A percentile compares a stretch with the other conserved stretches of the same genome.
phyloP scores from a whole-genome alignment of 2,797 vertebrate species.

The Enteromius viviparus region DNA sequence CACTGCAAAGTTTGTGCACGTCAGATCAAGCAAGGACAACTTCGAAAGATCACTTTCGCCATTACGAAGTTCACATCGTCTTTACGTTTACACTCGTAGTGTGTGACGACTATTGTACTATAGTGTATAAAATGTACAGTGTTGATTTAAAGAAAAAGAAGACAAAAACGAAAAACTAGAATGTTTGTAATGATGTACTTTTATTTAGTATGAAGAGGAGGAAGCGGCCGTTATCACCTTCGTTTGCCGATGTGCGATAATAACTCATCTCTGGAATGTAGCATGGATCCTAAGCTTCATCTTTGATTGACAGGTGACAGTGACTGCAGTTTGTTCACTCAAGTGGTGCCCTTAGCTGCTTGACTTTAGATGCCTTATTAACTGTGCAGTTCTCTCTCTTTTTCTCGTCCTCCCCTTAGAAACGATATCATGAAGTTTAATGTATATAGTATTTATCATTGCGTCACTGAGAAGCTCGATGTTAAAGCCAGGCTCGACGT shows the following conservation, averaged over 20 bases:
- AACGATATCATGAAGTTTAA: constrained; percentile 70
- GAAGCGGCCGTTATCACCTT: constrained; percentile 51
- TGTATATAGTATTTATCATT: constrained; percentile 80
- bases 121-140: constrained; percentile 85
- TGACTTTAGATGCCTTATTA: constrained; percentile 84
- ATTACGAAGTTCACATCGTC: constrained; percentile 3
- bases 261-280: constrained; percentile 79
- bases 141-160: constrained; percentile 77
- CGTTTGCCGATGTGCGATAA: constrained; percentile 62
- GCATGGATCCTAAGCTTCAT: constrained; percentile 73
- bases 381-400: constrained; percentile 70
- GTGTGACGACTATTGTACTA: constrained; percentile 76
- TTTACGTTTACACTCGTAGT: constrained; percentile 47
- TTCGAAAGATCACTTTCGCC: not conserved
- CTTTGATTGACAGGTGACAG: constrained; percentile 75
- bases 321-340: constrained; percentile 77
- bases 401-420: constrained; percentile 64
- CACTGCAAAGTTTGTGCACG: not conserved
- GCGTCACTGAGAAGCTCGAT: constrained; percentile 70
- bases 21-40: not conserved
- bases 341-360: constrained; percentile 72
- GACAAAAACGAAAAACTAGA: constrained; percentile 68
- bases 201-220: constrained; percentile 76
- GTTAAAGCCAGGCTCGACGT: constrained; percentile 42
- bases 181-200: constrained; percentile 84